These are phyloP conservation scores for Nettapus auritus DNA, from an alignment of 2,113 vertebrate species.

Conservation along the genomic window DNA sequence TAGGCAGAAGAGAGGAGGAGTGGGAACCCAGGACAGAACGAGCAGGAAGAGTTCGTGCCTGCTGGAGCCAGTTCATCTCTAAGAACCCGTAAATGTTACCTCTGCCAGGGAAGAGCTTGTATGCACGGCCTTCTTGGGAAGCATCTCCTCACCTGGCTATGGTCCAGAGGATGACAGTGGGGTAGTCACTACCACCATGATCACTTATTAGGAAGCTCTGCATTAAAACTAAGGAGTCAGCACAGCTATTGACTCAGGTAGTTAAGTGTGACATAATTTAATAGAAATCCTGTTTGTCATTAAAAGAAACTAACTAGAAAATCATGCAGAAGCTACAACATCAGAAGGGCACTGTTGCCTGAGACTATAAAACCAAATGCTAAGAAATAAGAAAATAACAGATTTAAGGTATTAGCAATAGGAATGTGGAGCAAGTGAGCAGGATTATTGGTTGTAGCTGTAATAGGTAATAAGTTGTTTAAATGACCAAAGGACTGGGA, in stretches of 20 bases:
- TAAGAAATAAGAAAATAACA: background rate
- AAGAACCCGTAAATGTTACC: background rate
- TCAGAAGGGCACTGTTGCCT: background rate
- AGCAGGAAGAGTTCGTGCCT: background rate
- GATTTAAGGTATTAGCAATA: background rate
- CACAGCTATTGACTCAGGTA: background rate
- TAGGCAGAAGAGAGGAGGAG: background rate
- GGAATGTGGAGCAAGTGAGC: background rate
- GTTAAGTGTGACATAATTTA: background rate
- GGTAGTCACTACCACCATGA: background rate
- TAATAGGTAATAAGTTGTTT: background rate
- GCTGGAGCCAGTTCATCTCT: background rate
- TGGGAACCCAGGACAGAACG: rapidly evolving
- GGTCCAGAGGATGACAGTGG: rapidly evolving
- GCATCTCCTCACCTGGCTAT: background rate
- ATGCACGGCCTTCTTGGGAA: background rate
- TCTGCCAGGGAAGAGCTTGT: background rate
- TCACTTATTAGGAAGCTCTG: background rate
- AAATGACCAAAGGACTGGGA: background rate
- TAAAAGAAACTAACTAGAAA: background rate
- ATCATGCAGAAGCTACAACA: background rate
- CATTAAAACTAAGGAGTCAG: background rate
- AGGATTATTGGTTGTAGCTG: background rate
- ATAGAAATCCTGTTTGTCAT: background rate
- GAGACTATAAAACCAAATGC: background rate